A percentile compares a stretch with the other conserved stretches of the same genome.
Evolutionary conservation across 2,797 vertebrate species (phyloP).

Genomic region (Apogon hyalosoma): DNA sequence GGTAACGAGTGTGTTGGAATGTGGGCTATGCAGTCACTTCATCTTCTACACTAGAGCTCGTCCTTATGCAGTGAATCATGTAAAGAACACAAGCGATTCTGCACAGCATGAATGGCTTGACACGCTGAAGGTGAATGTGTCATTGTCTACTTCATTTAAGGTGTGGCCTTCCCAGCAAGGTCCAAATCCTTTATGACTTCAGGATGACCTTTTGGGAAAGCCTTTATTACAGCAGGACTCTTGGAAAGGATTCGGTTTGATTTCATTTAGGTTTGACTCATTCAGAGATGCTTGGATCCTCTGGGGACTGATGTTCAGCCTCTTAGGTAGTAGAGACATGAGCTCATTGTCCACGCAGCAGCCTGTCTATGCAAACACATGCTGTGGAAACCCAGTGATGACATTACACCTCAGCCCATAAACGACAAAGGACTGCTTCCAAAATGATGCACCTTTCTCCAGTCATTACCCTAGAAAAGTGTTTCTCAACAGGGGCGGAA

Average conservation of each 20-base stretch:
- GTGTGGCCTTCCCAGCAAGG: not conserved
- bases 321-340: not conserved
- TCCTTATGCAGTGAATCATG: not conserved
- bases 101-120: not conserved
- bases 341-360: not conserved
- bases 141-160: not conserved
- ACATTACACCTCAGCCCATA: not conserved
- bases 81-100: too few relatives aligned
- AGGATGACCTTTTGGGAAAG: not conserved
- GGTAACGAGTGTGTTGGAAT: not conserved
- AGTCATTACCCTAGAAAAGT: not conserved
- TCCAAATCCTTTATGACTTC: constrained; percentile 2
- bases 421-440: too few relatives aligned
- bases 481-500: too few relatives aligned
- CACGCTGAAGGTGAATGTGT: not conserved
- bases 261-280: not conserved
- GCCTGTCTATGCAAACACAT: not conserved
- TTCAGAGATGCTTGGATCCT: not conserved
- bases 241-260: not conserved
- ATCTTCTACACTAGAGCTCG: not conserved
- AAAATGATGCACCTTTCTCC: not conserved
- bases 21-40: not conserved
- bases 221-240: not conserved
- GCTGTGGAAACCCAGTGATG: not conserved
- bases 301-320: not conserved